Percentiles rank a stretch among this genome's conserved stretches.
Conservation (phyloP, 2,888 invertebrate species). For the Mechanitis messenoides region DNA sequence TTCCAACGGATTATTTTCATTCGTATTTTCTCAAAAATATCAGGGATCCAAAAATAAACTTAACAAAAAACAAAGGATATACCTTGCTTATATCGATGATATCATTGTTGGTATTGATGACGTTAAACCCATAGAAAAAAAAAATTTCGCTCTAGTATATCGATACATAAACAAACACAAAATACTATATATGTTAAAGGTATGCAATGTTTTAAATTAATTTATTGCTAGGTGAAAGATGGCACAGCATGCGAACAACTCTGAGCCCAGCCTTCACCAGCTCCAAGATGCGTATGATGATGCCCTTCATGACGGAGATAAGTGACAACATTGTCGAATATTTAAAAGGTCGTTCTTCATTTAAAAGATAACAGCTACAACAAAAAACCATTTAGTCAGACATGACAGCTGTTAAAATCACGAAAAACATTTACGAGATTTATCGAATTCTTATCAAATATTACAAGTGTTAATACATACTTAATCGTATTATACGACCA, state of each 20-base stretch:
- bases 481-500: not conserved
- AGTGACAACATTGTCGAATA: constrained; percentile 45
- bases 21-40: too few species aligned
- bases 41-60: too few species aligned
- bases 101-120: too few species aligned
- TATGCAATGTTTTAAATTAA: not conserved
- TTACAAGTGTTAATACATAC: constrained; percentile 7
- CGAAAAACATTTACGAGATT: constrained; percentile 8
- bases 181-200: too few species aligned
- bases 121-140: too few species aligned
- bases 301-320: constrained; percentile 64
- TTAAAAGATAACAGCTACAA: too few species aligned
- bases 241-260: constrained; percentile 68
- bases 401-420: not conserved
- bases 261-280: constrained; percentile 76
- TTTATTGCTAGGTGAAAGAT: constrained; percentile 55
- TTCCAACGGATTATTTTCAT: too few species aligned
- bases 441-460: constrained; percentile 11
- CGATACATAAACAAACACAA: too few species aligned
- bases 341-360: constrained; percentile 42
- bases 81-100: too few species aligned
- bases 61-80: too few species aligned
- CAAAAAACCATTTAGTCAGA: constrained; percentile 9
- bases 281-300: constrained; percentile 74
- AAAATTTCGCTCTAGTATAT: too few species aligned